Base-by-base conservation (phyloP, 2,888 invertebrate species). In the Vanessa cardui region DNA sequence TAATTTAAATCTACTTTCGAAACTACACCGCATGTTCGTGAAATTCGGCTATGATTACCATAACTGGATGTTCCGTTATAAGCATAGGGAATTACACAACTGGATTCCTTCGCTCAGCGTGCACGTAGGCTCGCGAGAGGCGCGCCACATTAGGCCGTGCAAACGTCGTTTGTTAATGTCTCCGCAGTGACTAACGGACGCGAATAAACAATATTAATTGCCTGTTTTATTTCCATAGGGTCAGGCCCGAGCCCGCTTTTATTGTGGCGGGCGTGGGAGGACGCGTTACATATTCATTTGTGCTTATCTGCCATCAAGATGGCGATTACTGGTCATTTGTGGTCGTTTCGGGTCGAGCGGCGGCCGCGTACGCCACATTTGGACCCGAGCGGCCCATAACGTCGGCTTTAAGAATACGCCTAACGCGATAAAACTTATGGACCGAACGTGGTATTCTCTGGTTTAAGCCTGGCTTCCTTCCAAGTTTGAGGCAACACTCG, bases 1-100 rank as follows among this genome's bases (percentile, higher is more conserved):
- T 77, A 80, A 86, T 84, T 79, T 80, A 84, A 83, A 83, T 85
- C 88, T 81, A 86, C 89, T 89, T 89, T 89, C 86, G 83, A 87
- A 89, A 86, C 82, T 81, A 82, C 83, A 81, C 80, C 64, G 60
- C 64, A 79, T 79, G 78, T 80, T 80, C 84, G 84, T 88, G 85
- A 91, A 91, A 90, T 90, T 92, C 89, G 91, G 88, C 87, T 88
- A 78, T 82, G 80, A 91, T 92, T 90, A 90, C 84, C 92, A 92
- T 92, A 91, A 92, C 92, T 89, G 87, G 92, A 89, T 81, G 88
- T 88, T 83, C 92, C 92, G 91, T 91, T 92, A 90, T 81, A 59
- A 59, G 62, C 70, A 82, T 85, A 87, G 87, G 86, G 88, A 86
- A 89, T 90, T 88, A 89, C 86, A 87, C 87, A 89, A 90, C 88